Percentiles rank a stretch among this genome's conserved stretches.
These are phyloP conservation scores for Brachirus orientalis DNA, from an alignment of 2,113 vertebrate genomes.

Conservation along the genomic window DNA sequence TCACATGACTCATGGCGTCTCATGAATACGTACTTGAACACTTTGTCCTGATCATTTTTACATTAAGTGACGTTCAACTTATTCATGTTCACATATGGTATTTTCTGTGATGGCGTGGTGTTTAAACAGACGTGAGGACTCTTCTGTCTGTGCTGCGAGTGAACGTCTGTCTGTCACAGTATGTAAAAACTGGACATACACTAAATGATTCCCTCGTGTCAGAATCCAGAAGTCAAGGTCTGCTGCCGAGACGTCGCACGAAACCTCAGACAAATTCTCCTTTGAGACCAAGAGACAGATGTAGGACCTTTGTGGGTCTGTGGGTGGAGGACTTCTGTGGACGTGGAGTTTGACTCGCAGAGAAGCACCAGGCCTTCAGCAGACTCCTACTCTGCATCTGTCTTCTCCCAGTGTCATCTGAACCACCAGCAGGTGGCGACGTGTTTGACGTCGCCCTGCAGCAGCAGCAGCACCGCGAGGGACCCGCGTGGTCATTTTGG, in stretches of 20 bases:
- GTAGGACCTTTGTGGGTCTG: constrained; percentile 82
- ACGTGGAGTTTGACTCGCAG: constrained; percentile 30
- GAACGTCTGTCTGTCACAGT: too few species aligned
- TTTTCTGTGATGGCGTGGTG: too few species aligned
- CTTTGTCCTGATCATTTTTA: neutral
- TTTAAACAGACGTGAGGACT: too few species aligned
- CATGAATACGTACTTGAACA: neutral
- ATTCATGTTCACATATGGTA: too few species aligned
- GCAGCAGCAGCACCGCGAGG: constrained; percentile 18
- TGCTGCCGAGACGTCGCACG: too few species aligned
- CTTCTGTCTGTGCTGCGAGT: too few species aligned
- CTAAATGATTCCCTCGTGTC: too few species aligned
- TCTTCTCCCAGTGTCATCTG: constrained; percentile 44
- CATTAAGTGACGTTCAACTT: constrained; percentile 1
- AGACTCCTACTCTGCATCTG: constrained; percentile 85
- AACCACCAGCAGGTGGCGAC: constrained; percentile 9
- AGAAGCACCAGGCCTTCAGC: constrained; percentile 87
- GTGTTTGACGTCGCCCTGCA: constrained; percentile 38
- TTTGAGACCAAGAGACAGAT: constrained; percentile 78
- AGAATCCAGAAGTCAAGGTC: too few species aligned
- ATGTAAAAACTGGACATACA: too few species aligned
- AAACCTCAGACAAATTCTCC: constrained; percentile 86
- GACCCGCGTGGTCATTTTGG: neutral
- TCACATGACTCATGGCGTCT: too few species aligned
- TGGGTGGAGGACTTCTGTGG: constrained; percentile 44